Evolutionary conservation across 1,140 invertebrate species (phyloP).

Genomic region (Neodiprion lecontei): DNA sequence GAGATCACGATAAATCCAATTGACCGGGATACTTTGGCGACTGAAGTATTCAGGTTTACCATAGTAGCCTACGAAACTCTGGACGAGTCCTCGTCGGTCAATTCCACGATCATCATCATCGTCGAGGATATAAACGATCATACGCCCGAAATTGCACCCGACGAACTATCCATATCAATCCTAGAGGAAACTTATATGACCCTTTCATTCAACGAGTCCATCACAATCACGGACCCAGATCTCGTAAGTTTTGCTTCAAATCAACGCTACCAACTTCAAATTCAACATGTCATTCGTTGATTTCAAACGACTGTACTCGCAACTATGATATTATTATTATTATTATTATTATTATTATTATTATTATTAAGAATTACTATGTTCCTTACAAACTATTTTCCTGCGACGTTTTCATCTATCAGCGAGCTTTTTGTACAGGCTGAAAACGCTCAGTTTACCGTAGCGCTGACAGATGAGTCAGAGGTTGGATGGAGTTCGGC

Average conservation of each 20-base stretch:
- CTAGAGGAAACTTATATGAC: constrained; percentile 58
- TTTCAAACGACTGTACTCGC: not conserved
- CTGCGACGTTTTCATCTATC: not conserved
- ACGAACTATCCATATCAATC: constrained; percentile 49
- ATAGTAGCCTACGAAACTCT: constrained; percentile 63
- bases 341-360: not conserved
- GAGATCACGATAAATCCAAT: constrained; percentile 58
- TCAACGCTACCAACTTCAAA: constrained; percentile 13
- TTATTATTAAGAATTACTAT: constrained; percentile 13
- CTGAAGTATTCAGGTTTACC: constrained; percentile 61
- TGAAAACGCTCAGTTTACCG: constrained; percentile 63
- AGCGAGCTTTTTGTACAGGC: constrained; percentile 50
- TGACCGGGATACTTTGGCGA: constrained; percentile 59
- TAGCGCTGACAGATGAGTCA: constrained; percentile 45
- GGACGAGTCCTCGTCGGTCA: constrained; percentile 49
- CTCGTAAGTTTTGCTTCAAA: constrained; percentile 52
- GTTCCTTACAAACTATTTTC: not conserved
- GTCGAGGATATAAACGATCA: constrained; percentile 66
- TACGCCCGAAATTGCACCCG: constrained; percentile 51
- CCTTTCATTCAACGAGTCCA: constrained; percentile 51
- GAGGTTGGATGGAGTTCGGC: constrained; percentile 44
- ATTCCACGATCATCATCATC: constrained; percentile 57
- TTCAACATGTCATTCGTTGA: not conserved
- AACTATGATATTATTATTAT: constrained; percentile 12
- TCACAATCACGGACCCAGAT: constrained; percentile 64